These are phyloP conservation scores for Picathartes gymnocephalus DNA, from an alignment of 2,113 vertebrate species.

Conservation along the genomic window DNA sequence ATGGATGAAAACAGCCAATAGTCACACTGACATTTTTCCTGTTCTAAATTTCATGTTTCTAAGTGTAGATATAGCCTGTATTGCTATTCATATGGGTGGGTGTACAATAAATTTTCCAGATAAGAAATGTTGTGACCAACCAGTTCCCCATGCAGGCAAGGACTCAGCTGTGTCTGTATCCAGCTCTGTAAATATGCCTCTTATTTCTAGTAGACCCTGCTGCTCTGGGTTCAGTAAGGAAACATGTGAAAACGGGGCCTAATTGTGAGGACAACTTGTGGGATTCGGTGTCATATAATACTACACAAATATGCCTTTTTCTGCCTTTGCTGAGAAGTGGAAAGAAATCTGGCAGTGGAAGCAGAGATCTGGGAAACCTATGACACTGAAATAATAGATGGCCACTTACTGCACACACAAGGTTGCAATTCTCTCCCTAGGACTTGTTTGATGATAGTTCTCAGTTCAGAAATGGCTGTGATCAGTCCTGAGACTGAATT, in stretches of 20 bases:
- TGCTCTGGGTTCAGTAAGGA: neutral
- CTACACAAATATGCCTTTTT: neutral
- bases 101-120: neutral
- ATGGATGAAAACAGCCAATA: neutral
- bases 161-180: neutral
- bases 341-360: neutral
- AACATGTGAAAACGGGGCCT: neutral
- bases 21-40: neutral
- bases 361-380: neutral
- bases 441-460: neutral
- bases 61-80: neutral
- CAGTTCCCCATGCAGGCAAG: neutral
- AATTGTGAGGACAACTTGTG: neutral
- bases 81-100: fast-evolving
- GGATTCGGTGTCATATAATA: neutral
- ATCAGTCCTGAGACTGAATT: slow-evolving; percentile 13
- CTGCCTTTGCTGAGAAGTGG: neutral
- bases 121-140: neutral
- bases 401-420: neutral
- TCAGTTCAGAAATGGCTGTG: neutral
- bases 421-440: slow-evolving; percentile 2
- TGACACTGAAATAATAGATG: neutral
- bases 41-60: neutral
- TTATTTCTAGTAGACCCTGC: neutral
- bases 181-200: neutral